Conservation (phyloP, 2,113 vertebrate genomes). For the Trogon surrucura region DNA sequence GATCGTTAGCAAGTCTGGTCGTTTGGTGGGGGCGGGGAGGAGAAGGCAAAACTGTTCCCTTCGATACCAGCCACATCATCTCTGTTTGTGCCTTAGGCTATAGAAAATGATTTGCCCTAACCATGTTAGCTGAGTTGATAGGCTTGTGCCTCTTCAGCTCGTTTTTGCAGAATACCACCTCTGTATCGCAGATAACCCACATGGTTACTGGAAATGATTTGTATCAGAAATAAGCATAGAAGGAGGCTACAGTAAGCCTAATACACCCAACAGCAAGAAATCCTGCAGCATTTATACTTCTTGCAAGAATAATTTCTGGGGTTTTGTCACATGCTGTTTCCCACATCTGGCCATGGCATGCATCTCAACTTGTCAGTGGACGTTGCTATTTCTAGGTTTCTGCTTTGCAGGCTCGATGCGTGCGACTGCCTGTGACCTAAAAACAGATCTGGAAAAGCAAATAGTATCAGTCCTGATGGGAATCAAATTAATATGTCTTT, state of each 20-base stretch:
- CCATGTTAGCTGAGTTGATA: background rate
- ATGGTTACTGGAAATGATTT: background rate
- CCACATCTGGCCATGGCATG: background rate
- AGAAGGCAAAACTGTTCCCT: accelerated
- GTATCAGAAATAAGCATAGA: background rate
- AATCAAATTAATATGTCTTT: background rate
- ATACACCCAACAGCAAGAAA: background rate
- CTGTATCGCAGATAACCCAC: background rate
- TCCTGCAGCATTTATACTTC: background rate
- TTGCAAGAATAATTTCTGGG: background rate
- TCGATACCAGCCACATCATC: background rate
- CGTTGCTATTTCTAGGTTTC: background rate
- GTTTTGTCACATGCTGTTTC: background rate
- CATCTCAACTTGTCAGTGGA: background rate
- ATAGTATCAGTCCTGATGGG: background rate
- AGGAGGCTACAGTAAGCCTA: background rate
- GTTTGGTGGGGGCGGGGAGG: accelerated
- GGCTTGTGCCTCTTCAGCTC: background rate
- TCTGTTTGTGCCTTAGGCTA: background rate
- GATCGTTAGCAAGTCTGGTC: background rate
- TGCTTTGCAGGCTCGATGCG: background rate
- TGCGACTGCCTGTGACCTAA: background rate
- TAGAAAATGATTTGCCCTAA: background rate
- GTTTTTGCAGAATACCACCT: background rate
- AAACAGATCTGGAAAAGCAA: background rate